phyloP scores from a whole-genome alignment of 2,113 vertebrate genomes.

The western clawed frog (Xenopus tropicalis) region UCB_Xtro_10.0 CM004450.2:72027501-72028000 shows the following conservation, averaged over 20 bases:
- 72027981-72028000: constrained; percentile 87
- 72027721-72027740: too few relatives aligned
- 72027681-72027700: too few relatives aligned
- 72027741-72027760: neutral
- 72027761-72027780: neutral
- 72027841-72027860: neutral
- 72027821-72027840: neutral
- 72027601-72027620: too few relatives aligned
- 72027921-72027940: neutral
- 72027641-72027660: too few relatives aligned
- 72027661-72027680: too few relatives aligned
- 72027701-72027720: too few relatives aligned
- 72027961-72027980: constrained; percentile 84
- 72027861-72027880: neutral
- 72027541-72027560: too few relatives aligned
- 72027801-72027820: neutral
- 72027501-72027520: too few relatives aligned
- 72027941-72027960: constrained; percentile 43
- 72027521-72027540: too few relatives aligned
- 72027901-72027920: neutral
- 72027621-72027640: too few relatives aligned
- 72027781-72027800: neutral
- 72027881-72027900: neutral
- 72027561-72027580: too few relatives aligned
- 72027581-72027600: too few relatives aligned